These are phyloP conservation scores for Ophioderma brevispina DNA, from an alignment of 35 echinoderm and acorn worm genomes.

Conservation along the genomic window DNA sequence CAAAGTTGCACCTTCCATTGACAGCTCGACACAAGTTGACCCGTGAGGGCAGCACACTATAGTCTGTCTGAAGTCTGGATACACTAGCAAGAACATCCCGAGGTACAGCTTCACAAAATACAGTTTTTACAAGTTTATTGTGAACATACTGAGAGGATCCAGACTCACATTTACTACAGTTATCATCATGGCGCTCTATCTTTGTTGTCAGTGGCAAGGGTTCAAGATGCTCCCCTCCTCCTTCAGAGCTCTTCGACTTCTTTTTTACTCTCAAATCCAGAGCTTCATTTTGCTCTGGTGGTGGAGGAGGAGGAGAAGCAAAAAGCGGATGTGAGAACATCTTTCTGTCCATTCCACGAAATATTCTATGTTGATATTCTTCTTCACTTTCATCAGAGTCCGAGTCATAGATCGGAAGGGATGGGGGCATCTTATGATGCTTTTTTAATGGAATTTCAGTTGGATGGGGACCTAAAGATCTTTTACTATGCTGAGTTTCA, in stretches of 20 bases:
- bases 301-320: neutral
- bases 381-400: neutral
- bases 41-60: constrained; percentile 42
- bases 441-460: constrained; percentile 9
- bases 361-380: neutral
- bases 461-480: neutral
- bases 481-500: neutral
- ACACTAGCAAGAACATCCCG: constrained; percentile 47
- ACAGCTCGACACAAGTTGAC: constrained; percentile 43
- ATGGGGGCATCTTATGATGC: constrained; percentile 19
- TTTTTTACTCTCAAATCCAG: constrained; percentile 40
- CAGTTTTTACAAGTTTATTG: constrained; percentile 7
- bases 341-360: neutral
- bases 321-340: neutral
- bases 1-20: constrained; percentile 52
- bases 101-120: constrained; percentile 36
- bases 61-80: constrained; percentile 33
- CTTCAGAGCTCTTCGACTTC: constrained; percentile 10
- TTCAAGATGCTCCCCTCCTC: neutral
- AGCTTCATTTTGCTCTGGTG: constrained; percentile 48
- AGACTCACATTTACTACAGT: neutral
- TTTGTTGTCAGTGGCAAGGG: neutral
- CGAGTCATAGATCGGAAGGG: neutral
- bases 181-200: neutral
- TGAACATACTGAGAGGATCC: constrained; percentile 2